Conservation (phyloP, 2,797 vertebrate genomes). For the Danio albolineatus region DNA sequence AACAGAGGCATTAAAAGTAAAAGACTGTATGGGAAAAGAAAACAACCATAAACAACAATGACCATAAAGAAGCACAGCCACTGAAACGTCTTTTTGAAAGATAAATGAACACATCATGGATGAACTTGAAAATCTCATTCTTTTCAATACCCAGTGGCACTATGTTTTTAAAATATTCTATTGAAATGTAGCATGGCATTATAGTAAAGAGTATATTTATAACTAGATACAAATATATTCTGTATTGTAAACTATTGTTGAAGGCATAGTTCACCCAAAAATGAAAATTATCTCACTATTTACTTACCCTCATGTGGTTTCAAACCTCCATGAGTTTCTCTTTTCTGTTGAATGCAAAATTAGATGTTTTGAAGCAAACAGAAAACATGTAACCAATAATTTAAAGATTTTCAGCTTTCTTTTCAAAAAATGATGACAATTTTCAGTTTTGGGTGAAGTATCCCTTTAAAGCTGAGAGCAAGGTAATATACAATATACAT, state of each 20-base stretch:
- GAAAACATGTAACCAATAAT: too few species aligned
- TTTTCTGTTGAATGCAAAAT: too few species aligned
- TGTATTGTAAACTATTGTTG: background rate
- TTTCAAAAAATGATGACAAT: background rate
- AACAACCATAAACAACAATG: conserved; percentile 26
- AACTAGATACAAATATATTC: background rate
- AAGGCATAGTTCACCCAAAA: too few species aligned
- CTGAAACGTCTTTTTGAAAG: background rate
- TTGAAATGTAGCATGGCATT: background rate
- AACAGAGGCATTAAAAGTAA: conserved; percentile 40
- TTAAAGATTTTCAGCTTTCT: too few species aligned
- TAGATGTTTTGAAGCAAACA: too few species aligned
- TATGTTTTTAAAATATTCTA: background rate
- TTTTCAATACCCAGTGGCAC: background rate
- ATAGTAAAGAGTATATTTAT: background rate
- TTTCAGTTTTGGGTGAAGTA: background rate
- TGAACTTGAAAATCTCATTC: background rate
- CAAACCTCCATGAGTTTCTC: too few species aligned
- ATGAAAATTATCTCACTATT: too few species aligned
- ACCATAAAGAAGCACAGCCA: background rate
- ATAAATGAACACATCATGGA: background rate
- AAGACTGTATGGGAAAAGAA: conserved; percentile 16
- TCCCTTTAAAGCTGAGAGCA: background rate
- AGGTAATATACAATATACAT: too few species aligned
- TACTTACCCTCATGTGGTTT: too few species aligned